Conservation (phyloP, 2,888 invertebrate genomes). For the Parnassius glacialis region DNA sequence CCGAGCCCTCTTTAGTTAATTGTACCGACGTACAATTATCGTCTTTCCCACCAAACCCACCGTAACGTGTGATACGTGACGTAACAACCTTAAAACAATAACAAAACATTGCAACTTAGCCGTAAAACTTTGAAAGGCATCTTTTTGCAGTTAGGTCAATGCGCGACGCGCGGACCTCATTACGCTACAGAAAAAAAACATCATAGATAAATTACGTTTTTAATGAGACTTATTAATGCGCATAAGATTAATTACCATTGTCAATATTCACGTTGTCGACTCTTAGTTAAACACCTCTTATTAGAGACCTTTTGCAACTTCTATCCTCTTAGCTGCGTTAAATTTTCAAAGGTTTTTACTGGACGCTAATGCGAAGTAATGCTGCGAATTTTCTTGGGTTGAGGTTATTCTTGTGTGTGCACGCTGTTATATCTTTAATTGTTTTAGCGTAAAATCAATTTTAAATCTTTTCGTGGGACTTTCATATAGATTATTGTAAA, state of each 20-base stretch:
- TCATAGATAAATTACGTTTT: slow-evolving; percentile 42
- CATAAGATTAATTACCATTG: slow-evolving; percentile 62
- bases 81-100: slow-evolving; percentile 39
- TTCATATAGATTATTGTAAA: too few species aligned
- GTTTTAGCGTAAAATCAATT: not conserved
- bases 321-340: not conserved
- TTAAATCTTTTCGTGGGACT: too few species aligned
- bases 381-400: slow-evolving; percentile 29
- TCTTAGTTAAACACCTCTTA: slow-evolving; percentile 39
- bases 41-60: slow-evolving; percentile 59
- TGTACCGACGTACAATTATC: slow-evolving; percentile 32
- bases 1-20: slow-evolving; percentile 23
- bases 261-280: slow-evolving; percentile 61
- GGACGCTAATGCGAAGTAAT: slow-evolving; percentile 26
- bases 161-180: slow-evolving; percentile 15
- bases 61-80: slow-evolving; percentile 57
- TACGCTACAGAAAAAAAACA: slow-evolving; percentile 13
- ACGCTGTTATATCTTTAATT: slow-evolving; percentile 11
- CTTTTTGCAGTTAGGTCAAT: slow-evolving; percentile 19
- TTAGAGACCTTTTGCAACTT: not conserved
- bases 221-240: slow-evolving; percentile 58
- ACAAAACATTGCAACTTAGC: slow-evolving; percentile 26
- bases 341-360: not conserved
- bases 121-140: slow-evolving; percentile 1
- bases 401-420: slow-evolving; percentile 1